These are phyloP conservation scores for Ceramica pisi DNA, from an alignment of 2,888 invertebrate genomes.

Conservation along the genomic window DNA sequence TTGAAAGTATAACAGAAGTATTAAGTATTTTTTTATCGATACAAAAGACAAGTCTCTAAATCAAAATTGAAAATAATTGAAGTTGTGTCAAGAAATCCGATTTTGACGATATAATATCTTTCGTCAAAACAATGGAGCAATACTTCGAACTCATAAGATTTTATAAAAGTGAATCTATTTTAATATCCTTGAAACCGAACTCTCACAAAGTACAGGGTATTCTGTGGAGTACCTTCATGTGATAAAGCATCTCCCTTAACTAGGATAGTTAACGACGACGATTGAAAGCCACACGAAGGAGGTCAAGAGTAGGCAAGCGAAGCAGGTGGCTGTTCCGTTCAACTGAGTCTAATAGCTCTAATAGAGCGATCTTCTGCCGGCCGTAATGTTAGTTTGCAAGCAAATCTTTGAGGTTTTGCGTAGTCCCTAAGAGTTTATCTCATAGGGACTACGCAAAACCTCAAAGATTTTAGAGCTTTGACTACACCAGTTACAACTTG, in stretches of 20 bases:
- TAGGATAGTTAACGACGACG: slow-evolving; percentile 25
- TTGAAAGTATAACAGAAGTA: neutral
- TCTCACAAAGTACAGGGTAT: neutral
- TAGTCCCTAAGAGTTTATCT: too few relatives aligned
- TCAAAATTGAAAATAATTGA: too few relatives aligned
- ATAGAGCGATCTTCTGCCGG: slow-evolving; percentile 48
- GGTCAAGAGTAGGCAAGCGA: slow-evolving; percentile 45
- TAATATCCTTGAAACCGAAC: neutral
- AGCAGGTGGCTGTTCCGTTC: slow-evolving; percentile 52
- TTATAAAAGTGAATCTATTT: too few relatives aligned
- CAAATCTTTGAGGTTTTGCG: neutral
- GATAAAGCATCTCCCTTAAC: slow-evolving; percentile 18
- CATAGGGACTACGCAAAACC: too few relatives aligned
- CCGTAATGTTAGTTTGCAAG: slow-evolving; percentile 6
- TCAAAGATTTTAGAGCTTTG: too few relatives aligned
- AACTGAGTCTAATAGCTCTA: slow-evolving; percentile 49
- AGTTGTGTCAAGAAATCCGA: too few relatives aligned
- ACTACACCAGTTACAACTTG: too few relatives aligned
- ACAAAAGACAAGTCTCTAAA: too few relatives aligned
- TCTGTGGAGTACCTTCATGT: neutral
- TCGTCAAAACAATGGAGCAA: too few relatives aligned
- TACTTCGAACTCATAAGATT: too few relatives aligned
- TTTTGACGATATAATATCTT: neutral
- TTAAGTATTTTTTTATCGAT: neutral
- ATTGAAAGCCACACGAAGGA: slow-evolving; percentile 42